Evolutionary conservation across 2,888 invertebrate genomes (phyloP).

Genomic region (Papilio protenor): DNA sequence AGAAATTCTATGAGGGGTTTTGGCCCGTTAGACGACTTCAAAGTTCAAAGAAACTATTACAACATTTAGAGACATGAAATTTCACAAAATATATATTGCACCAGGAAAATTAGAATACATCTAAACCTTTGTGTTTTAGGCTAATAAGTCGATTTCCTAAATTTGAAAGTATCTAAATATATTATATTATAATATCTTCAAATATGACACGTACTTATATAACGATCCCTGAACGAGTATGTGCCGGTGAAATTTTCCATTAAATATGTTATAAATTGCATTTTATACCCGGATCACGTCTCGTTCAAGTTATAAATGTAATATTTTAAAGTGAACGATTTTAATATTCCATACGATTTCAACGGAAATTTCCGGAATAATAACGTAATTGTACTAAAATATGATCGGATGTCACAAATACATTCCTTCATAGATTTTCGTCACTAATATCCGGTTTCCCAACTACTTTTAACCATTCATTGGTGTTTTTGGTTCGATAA

Average conservation of each 20-base stretch:
- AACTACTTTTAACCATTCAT: too few relatives aligned
- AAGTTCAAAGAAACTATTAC: too few relatives aligned
- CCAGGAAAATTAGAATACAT: too few relatives aligned
- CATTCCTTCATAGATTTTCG: background rate
- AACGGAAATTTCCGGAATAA: slow-evolving; percentile 13
- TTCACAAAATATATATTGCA: too few relatives aligned
- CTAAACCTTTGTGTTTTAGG: too few relatives aligned
- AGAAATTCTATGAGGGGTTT: too few relatives aligned
- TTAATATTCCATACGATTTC: slow-evolving; percentile 32
- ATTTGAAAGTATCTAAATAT: background rate
- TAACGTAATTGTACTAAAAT: slow-evolving; percentile 4
- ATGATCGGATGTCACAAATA: background rate
- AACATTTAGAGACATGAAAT: too few relatives aligned
- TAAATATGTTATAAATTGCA: slow-evolving; percentile 43
- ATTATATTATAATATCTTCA: background rate
- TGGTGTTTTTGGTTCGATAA: too few relatives aligned
- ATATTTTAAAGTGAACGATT: slow-evolving; percentile 41
- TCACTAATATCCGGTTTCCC: too few relatives aligned
- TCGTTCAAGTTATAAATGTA: slow-evolving; percentile 31
- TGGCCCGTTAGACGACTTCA: too few relatives aligned
- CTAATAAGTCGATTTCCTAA: too few relatives aligned
- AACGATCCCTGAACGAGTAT: slow-evolving; percentile 31
- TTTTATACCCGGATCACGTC: slow-evolving; percentile 35
- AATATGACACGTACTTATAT: slow-evolving; percentile 12
- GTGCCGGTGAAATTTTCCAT: slow-evolving; percentile 35